Conservation (phyloP, 2,113 vertebrate genomes). For the Trogon surrucura region DNA sequence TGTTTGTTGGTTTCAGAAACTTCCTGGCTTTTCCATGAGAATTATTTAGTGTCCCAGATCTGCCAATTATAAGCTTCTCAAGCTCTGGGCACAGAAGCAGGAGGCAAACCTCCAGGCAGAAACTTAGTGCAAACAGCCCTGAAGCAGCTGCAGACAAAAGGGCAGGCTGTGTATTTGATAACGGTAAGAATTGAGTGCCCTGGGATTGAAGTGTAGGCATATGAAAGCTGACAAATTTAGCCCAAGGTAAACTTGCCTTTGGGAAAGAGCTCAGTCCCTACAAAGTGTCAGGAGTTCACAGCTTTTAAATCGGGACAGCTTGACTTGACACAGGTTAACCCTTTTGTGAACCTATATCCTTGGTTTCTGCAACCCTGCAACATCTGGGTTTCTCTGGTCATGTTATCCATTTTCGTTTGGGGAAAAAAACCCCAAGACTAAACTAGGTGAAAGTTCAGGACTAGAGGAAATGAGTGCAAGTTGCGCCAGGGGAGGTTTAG, state of each 20-base stretch:
- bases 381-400: background rate
- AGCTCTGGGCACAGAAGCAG: background rate
- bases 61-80: slow-evolving; percentile 40
- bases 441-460: too few species aligned
- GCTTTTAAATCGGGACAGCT: background rate
- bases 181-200: background rate
- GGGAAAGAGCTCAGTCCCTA: background rate
- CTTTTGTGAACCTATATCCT: background rate
- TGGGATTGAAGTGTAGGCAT: slow-evolving; percentile 4
- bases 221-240: slow-evolving; percentile 50
- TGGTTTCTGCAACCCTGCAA: background rate
- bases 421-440: background rate
- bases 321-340: background rate
- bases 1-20: slow-evolving; percentile 28
- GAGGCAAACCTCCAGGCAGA: slow-evolving; percentile 36
- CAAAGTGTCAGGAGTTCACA: background rate
- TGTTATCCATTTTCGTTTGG: background rate
- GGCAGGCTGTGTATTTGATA: slow-evolving; percentile 24
- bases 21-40: background rate
- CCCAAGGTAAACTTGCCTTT: slow-evolving; percentile 28
- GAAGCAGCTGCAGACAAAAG: slow-evolving; percentile 46
- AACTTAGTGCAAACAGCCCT: background rate
- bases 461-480: too few species aligned
- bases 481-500: too few species aligned
- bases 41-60: slow-evolving; percentile 58